Base-by-base conservation (phyloP, 2,113 vertebrate genomes). In the Varanus salvator region DNA sequence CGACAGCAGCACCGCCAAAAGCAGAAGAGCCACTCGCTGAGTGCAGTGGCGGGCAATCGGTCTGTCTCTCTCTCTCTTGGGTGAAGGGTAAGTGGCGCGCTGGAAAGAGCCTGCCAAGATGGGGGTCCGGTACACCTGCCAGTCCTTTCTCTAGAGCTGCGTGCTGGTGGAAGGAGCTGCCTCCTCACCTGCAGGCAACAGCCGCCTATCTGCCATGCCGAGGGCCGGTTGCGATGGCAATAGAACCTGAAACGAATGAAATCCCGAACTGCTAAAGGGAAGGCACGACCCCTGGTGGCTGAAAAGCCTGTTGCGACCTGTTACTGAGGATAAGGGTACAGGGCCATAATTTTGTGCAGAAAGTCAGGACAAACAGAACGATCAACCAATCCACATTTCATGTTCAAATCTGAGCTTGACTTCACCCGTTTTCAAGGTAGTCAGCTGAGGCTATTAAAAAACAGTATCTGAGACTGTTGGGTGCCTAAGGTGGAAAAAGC, bases 211-310 rank as follows among this genome's bases (percentile, higher is more conserved):
- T 54, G 74, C 75, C 74, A 44, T 66, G 38, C 27, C 52, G 34
- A 64, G 34, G 9, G 84, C 66, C 25, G 48, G 88, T 85, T 80
- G 82, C 75, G 83, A 85, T 60, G 88, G 75, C 6, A 71, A 90
- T 80, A n/a, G 75, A 85, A 90, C n/a, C 25, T 31, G 0, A 78
- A 85, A 57, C 83, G 29, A 69, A 38, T 6, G 83, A 14, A 57
- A 8, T 29, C 19, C 23, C 17, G 31, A 54, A 54, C 19, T 48
- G 64, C 6, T 29, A 74, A n/a, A 52, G 50, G 83, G 44, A n/a
- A 31, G 23, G 21, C 2, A 75, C 83, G 83, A 38, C 88, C 44
- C 75, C 88, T 90, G 75, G 74, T 48, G 88, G 83, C 15, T 27
- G 14, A 57, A 78, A 31, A 0, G 25, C 14, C 6, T 2, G 5